Conservation (phyloP, 2,888 invertebrate species). For the Poecilus cupreus region DNA sequence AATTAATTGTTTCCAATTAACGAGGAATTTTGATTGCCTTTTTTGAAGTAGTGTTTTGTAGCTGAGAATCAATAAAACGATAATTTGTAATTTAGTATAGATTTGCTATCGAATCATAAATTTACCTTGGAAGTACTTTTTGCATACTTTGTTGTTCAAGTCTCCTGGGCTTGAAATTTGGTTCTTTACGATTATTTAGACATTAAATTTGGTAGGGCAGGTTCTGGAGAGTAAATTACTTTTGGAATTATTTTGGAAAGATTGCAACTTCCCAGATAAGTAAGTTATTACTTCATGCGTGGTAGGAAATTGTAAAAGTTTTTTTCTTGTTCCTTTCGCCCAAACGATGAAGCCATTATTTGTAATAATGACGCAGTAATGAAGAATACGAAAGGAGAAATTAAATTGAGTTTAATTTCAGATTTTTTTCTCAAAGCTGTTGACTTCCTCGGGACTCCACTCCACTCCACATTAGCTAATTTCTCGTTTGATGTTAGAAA, state of each 20-base stretch:
- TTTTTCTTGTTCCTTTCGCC: slow-evolving; percentile 31
- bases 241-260: slow-evolving; percentile 30
- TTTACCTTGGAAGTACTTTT: too few relatives aligned
- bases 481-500: neutral
- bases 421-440: neutral
- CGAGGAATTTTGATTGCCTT: slow-evolving; percentile 68
- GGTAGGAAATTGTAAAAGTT: slow-evolving; percentile 55
- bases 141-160: too few relatives aligned
- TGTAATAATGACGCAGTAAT: slow-evolving; percentile 48
- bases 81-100: slow-evolving; percentile 22
- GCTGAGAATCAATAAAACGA: slow-evolving; percentile 7
- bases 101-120: too few relatives aligned
- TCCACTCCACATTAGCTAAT: neutral
- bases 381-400: slow-evolving; percentile 37
- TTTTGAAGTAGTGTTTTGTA: slow-evolving; percentile 60
- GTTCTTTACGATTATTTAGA: slow-evolving; percentile 15
- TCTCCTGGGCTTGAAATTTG: neutral
- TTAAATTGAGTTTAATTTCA: slow-evolving; percentile 42
- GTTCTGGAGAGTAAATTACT: slow-evolving; percentile 25
- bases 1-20: slow-evolving; percentile 67
- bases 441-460: neutral
- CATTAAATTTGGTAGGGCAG: neutral
- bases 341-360: slow-evolving; percentile 41
- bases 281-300: slow-evolving; percentile 55
- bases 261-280: slow-evolving; percentile 41